Percentiles rank a stretch among this genome's conserved stretches.
phyloP scores from a whole-genome alignment of 2,797 vertebrate genomes.

The Eutrigla gurnardus region DNA sequence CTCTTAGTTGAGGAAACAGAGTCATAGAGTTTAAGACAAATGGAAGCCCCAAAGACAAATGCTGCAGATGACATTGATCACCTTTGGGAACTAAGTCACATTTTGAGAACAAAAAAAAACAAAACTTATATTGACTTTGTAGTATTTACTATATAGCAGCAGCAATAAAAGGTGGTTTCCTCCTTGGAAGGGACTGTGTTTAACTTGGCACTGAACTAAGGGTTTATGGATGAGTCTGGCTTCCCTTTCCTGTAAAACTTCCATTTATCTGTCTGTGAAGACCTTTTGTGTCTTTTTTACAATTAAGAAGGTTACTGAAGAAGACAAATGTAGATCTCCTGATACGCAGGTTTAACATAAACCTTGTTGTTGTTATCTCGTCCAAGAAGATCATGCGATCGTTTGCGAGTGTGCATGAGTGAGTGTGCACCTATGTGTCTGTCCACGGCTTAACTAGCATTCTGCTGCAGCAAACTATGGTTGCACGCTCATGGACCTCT shows the following conservation, averaged over 20 bases:
- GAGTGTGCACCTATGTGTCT: too few relatives aligned
- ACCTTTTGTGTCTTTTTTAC: constrained; percentile 27
- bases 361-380: constrained; percentile 28
- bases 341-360: constrained; percentile 30
- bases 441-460: too few relatives aligned
- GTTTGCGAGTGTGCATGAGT: too few relatives aligned
- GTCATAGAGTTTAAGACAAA: constrained; percentile 31
- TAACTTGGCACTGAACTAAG: constrained; percentile 50
- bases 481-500: too few relatives aligned
- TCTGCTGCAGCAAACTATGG: too few relatives aligned
- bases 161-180: constrained; percentile 38
- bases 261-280: constrained; percentile 42
- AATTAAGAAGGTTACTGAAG: constrained; percentile 43
- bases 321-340: constrained; percentile 2
- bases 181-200: constrained; percentile 43
- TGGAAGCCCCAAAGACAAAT: constrained; percentile 26
- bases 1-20: constrained; percentile 28
- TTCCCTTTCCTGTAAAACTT: constrained; percentile 59
- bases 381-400: too few relatives aligned
- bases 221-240: constrained; percentile 40
- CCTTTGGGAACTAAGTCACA: constrained; percentile 36
- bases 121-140: constrained; percentile 11
- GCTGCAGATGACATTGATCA: constrained; percentile 26
- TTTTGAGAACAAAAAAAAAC: constrained; percentile 14
- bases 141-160: constrained; percentile 21